Evolutionary conservation across 2,888 invertebrate species (phyloP), one percentile per base, ranked within the genome.

Genomic region (Diploptera punctata): DNA sequence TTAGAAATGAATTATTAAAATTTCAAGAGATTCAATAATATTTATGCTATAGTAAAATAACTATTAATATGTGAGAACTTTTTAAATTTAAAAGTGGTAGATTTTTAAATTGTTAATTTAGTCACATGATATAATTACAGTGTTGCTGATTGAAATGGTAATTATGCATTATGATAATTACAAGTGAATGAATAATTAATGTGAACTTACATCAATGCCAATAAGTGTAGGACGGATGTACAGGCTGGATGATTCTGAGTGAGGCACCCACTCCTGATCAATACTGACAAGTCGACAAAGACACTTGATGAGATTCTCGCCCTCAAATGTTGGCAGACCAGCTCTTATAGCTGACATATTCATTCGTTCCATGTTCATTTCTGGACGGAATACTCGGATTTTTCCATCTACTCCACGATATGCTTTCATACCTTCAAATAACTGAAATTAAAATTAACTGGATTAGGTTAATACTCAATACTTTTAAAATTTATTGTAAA

Each of bases 371-470:
- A 99, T 96, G 83, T 99, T 99, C 81, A 96, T 85, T 70, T 97
- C 93, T 0, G 99, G 99, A 67, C 99, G 91, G 84, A 99, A 99
- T 80, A 99, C 85, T 77, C 98, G 88, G 77, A 99, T 94, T 84
- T 91, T 92, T 72, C 93, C 94, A 84, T 99, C 98, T 13, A 90
- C 88, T 9, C 98, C 97, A 77, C 97, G 88, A 84, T 95, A 99
- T 0, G 98, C 98, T 85, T 99, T 99, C 90, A 98, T 89, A 69
- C 99, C 99, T 88, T 99, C 99, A 82, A 99, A 99, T 76, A 98
- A 86, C 97, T 99, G 84, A 29, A 84, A 79, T n/a, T 44, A 33
- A 33, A 33, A 33, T 33, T n/a, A n/a, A n/a, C n/a, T n/a, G n/a
- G n/a, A n/a, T n/a, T n/a, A n/a, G n/a, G n/a, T n/a, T n/a, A n/a